phyloP scores from a whole-genome alignment of 2,888 invertebrate genomes.

The Melipona bicolor region DNA sequence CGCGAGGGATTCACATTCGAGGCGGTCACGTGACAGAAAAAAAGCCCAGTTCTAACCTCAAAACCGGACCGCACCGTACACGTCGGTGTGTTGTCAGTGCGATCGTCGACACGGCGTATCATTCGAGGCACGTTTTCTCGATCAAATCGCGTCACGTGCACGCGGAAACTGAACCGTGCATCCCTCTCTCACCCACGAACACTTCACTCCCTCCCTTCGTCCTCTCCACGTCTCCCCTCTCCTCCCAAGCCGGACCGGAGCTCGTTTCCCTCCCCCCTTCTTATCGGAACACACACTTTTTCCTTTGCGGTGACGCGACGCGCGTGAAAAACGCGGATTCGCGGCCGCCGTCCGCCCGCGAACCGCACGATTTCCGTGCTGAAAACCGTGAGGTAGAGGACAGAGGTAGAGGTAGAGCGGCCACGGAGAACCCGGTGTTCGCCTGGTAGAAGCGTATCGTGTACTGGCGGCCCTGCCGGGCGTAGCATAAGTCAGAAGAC shows the following conservation, averaged over 20 bases:
- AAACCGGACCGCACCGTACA: conserved; percentile 1
- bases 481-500: conserved; percentile 72
- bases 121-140: conserved; percentile 40
- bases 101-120: background rate
- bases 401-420: conserved; percentile 29
- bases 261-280: conserved; percentile 38
- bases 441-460: conserved; percentile 78
- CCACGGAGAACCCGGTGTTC: conserved; percentile 70
- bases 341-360: conserved; percentile 20
- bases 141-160: conserved; percentile 74
- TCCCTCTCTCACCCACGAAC: conserved; percentile 46
- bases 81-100: background rate
- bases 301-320: conserved; percentile 28
- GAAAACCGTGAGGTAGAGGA: conserved; percentile 28
- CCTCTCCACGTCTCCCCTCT: conserved; percentile 10
- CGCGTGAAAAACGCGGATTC: conserved; percentile 38
- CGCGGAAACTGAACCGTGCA: conserved; percentile 73
- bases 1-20: conserved; percentile 13
- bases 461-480: conserved; percentile 76
- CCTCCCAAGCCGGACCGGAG: background rate
- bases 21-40: conserved; percentile 19
- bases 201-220: conserved; percentile 46
- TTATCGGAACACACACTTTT: conserved; percentile 24
- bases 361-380: conserved; percentile 4
- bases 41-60: conserved; percentile 14